A percentile compares a stretch with the other conserved stretches of the same genome.
These are phyloP conservation scores for Gopherus flavomarginatus DNA, from an alignment of 2,113 vertebrate genomes.

Conservation along the genomic window DNA sequence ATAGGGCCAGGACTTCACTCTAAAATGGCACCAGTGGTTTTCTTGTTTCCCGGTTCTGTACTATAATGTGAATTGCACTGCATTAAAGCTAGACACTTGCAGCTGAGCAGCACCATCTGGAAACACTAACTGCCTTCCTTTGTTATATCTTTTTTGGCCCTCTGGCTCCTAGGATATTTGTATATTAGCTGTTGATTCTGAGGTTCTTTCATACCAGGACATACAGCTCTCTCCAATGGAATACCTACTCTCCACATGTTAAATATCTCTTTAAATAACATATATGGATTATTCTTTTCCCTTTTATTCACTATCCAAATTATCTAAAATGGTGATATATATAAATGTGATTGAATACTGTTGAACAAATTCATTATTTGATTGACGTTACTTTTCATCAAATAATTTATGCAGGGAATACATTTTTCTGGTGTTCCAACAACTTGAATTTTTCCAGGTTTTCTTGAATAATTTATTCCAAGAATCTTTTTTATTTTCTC, in stretches of 20 bases:
- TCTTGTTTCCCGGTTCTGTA: neutral
- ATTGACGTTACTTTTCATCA: neutral
- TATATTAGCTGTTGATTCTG: neutral
- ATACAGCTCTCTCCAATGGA: neutral
- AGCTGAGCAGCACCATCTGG: neutral
- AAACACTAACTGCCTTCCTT: neutral
- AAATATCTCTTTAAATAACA: neutral
- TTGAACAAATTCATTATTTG: neutral
- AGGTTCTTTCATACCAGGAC: neutral
- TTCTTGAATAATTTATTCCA: neutral
- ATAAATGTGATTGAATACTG: neutral
- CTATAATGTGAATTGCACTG: neutral
- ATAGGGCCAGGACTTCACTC: neutral
- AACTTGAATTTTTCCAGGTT: neutral
- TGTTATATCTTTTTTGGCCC: neutral
- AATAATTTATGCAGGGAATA: neutral
- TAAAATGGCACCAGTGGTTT: neutral
- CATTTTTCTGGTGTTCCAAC: neutral
- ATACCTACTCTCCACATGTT: neutral
- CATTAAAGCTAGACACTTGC: neutral
- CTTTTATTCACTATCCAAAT: neutral
- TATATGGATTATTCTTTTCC: neutral
- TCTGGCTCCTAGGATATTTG: neutral
- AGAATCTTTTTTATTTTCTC: neutral
- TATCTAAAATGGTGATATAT: neutral